Base-by-base conservation (phyloP, 2,888 invertebrate species). In the Ypsolopha scabrella region DNA sequence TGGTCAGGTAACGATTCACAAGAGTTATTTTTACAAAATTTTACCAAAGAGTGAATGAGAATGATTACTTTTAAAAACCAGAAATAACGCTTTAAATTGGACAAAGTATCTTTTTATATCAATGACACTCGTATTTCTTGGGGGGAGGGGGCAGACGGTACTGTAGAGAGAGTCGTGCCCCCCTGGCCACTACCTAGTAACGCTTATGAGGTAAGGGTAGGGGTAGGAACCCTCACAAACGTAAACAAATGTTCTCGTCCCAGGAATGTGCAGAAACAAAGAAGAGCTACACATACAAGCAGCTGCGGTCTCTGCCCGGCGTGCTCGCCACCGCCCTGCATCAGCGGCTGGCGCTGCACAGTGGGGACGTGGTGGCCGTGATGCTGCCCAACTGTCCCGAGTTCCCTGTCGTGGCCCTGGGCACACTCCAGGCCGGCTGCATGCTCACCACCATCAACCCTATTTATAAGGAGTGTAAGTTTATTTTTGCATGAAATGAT, bases 351-450 rank as follows among this genome's bases (percentile, higher is more conserved):
- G 90, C 91, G 13, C 65, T 93, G 14, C 81, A 82, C 44, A 80
- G 85, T 10, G 89, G 90, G 0, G 92, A 94, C 63, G 88, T 92
- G 0, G 74, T 94, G 3, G 92, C 90, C 0, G 64, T 92, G 1
- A 87, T 93, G 58, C 61, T 94, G 53, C 93, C 94, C 1, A 95
- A 95, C 68, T 70, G 90, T 50, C 94, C 94, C 0, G 94, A 95
- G 72, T 92, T 90, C 64, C 87, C 91, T 0, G 88, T 93, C 10
- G 88, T 89, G 0, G 76, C 89, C 0, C 74, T 93, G 51, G 94
- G 93, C 0, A 77, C 88, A 9, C 61, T 92, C n/a, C 90, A 92
- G 62, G 93, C 93, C 38, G 93, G 92, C 0, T 77, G 93, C 24
- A 67, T 89, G 7, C 80, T 91, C 14, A 93, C 94, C 0, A 91